Conservation (phyloP, 2,888 invertebrate species). For the Theodoxus fluviatilis region DNA sequence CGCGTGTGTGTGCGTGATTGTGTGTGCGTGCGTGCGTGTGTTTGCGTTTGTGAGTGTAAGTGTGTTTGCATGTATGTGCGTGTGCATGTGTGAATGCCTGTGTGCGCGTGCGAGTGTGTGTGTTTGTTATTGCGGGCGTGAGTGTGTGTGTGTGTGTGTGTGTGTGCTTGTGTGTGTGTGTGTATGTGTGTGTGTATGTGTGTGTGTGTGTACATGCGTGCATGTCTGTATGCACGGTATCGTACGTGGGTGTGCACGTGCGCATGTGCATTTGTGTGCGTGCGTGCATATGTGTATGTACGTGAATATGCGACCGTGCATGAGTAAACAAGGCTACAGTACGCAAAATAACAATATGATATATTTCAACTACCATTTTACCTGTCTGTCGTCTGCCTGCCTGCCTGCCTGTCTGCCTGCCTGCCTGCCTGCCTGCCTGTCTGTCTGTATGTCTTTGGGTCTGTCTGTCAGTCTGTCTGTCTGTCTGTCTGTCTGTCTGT, state of each 20-base stretch:
- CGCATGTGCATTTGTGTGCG: slow-evolving; percentile 1
- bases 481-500: neutral
- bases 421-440: neutral
- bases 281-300: neutral
- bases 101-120: too few relatives aligned
- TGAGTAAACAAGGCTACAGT: too few relatives aligned
- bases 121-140: neutral
- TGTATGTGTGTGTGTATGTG: neutral
- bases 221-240: too few relatives aligned
- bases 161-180: neutral
- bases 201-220: too few relatives aligned
- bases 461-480: neutral
- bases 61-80: too few relatives aligned
- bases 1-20: neutral
- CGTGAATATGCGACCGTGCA: too few relatives aligned
- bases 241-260: neutral
- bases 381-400: neutral
- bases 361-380: too few relatives aligned
- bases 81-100: too few relatives aligned
- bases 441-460: neutral
- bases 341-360: too few relatives aligned
- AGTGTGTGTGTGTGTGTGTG: neutral
- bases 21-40: neutral
- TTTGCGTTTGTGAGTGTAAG: too few relatives aligned
- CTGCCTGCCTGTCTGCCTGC: neutral